These are phyloP conservation scores for Cephus pygmeus DNA, from an alignment of 2,888 invertebrate species.

Conservation along the genomic window DNA sequence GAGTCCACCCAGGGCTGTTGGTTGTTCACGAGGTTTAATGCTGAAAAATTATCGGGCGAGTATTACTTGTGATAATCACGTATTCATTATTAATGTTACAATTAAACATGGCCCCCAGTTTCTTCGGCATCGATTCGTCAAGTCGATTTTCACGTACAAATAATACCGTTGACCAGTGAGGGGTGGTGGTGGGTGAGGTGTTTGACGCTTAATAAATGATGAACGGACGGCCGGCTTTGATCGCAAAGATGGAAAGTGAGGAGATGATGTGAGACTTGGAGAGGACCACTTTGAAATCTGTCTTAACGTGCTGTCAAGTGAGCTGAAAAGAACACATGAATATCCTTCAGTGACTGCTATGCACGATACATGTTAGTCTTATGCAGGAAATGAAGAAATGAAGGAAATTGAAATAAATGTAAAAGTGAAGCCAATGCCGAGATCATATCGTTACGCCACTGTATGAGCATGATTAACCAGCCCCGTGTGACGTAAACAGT, in stretches of 20 bases:
- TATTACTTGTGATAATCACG: not conserved
- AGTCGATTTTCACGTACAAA: constrained; percentile 24
- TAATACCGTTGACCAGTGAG: not conserved
- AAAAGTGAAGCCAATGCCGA: not conserved
- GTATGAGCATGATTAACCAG: not conserved
- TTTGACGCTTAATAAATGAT: not conserved
- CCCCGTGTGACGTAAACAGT: not conserved
- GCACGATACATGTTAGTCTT: not conserved
- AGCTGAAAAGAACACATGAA: not conserved
- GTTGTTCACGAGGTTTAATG: not conserved
- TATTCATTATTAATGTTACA: not conserved
- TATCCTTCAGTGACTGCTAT: not conserved
- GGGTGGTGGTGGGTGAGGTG: not conserved
- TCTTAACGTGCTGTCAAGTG: not conserved
- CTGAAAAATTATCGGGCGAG: not conserved
- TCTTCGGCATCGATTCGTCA: constrained; percentile 30
- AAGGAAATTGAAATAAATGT: not conserved
- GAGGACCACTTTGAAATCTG: not conserved
- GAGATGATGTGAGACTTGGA: not conserved
- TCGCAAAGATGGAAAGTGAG: not conserved
- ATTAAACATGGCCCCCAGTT: constrained; percentile 11
- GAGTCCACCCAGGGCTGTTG: not conserved
- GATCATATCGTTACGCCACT: not conserved
- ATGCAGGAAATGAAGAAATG: not conserved
- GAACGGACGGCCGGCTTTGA: not conserved